phyloP scores from a whole-genome alignment of 2,113 vertebrate species.

The Chrysemys picta region DNA sequence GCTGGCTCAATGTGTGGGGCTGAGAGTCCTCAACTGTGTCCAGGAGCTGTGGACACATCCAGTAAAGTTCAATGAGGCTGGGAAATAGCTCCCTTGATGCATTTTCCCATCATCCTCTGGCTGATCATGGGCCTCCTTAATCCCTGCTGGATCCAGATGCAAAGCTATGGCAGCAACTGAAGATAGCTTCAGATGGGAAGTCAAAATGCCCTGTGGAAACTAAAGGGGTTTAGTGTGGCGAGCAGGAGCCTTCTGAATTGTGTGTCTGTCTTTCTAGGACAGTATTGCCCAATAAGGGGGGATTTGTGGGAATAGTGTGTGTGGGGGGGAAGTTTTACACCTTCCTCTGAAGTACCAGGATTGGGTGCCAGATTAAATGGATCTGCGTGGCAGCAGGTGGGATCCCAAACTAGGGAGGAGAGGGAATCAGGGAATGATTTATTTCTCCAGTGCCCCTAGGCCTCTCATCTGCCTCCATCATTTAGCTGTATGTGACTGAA shows the following conservation, averaged over 20 bases:
- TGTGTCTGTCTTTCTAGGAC: neutral
- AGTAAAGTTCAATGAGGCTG: constrained; percentile 21
- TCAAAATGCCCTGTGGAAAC: neutral
- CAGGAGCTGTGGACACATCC: constrained; percentile 45
- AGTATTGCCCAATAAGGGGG: neutral
- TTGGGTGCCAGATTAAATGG: neutral
- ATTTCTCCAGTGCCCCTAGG: neutral
- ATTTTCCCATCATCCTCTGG: neutral
- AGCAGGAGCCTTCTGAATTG: neutral
- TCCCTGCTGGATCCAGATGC: neutral
- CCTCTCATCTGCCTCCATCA: neutral
- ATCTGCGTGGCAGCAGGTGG: neutral
- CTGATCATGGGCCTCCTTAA: constrained; percentile 16
- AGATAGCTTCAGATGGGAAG: constrained; percentile 20
- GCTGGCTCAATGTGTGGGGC: neutral
- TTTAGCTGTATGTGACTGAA: neutral
- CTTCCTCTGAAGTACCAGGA: neutral
- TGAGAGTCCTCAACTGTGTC: constrained; percentile 39
- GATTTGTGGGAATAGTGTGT: neutral
- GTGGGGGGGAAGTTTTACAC: neutral
- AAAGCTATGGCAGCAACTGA: neutral
- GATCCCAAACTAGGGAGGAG: neutral
- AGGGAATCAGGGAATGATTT: neutral
- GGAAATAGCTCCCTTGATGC: neutral
- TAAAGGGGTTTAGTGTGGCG: neutral